Percentiles rank a stretch among this genome's conserved stretches.
These are phyloP conservation scores for Sebastes nivosus DNA, from an alignment of 2,797 vertebrate species.

Conservation along the genomic window DNA sequence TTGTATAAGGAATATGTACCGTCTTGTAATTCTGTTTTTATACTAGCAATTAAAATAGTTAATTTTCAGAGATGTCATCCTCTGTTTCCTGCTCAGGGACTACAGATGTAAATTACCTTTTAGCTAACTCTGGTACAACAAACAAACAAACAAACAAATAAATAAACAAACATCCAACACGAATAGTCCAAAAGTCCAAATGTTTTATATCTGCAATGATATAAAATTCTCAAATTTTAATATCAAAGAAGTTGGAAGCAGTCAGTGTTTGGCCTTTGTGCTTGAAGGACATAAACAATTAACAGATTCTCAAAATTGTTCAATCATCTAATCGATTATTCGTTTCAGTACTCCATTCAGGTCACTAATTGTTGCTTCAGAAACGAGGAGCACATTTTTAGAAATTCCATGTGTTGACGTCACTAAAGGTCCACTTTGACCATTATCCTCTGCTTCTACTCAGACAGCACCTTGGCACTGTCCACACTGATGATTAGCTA, in stretches of 20 bases:
- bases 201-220: background rate
- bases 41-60: no score
- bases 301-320: background rate
- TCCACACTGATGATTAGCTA: conserved; percentile 59
- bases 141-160: no score
- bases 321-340: background rate
- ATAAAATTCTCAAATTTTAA: background rate
- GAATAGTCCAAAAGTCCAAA: background rate
- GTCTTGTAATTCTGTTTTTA: no score
- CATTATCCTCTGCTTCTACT: conserved; percentile 6
- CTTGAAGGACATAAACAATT: background rate
- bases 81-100: no score
- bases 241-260: background rate
- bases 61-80: no score
- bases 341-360: background rate
- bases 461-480: conserved; percentile 3
- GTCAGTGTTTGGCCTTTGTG: background rate
- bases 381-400: background rate
- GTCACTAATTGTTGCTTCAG: background rate
- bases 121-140: no score
- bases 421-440: background rate
- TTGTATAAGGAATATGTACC: accelerated
- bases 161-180: background rate
- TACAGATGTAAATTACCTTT: no score
- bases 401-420: background rate